Percentiles rank a stretch among this genome's conserved stretches.
Conservation (phyloP, 2,797 vertebrate species). For the Pampus argenteus region DNA sequence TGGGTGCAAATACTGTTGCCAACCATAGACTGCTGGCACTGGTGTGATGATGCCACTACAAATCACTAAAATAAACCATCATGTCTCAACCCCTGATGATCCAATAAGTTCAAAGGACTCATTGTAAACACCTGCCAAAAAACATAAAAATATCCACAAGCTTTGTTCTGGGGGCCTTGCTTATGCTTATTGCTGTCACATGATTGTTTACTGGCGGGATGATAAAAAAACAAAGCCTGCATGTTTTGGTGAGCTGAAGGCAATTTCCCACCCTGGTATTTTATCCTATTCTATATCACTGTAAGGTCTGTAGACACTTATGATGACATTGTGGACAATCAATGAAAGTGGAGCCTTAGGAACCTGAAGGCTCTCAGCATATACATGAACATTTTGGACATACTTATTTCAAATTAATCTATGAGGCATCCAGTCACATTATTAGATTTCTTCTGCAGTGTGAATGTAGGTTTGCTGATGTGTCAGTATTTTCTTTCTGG, state of each 20-base stretch:
- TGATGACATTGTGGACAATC: background rate
- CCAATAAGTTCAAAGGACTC: background rate
- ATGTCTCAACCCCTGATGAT: background rate
- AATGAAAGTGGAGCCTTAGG: background rate
- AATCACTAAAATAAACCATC: background rate
- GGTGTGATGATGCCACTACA: background rate
- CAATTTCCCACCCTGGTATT: background rate
- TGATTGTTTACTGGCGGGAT: background rate
- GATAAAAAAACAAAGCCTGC: background rate
- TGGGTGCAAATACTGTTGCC: background rate
- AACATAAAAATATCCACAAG: background rate
- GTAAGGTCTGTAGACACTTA: background rate
- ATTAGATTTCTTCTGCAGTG: slow-evolving; percentile 2
- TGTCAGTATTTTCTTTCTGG: slow-evolving; percentile 26
- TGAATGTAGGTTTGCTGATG: slow-evolving; percentile 37
- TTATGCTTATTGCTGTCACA: background rate
- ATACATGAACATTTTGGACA: background rate
- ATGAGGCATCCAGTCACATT: background rate
- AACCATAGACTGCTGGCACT: background rate
- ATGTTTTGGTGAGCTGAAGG: background rate
- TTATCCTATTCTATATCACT: background rate
- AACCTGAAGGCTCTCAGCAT: background rate
- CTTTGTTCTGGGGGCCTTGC: too few relatives aligned
- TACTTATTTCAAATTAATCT: background rate
- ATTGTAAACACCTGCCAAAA: background rate